These are phyloP conservation scores for Oryzias dopingdopingensis DNA, from an alignment of 2,797 vertebrate species.

Conservation along the genomic window DNA sequence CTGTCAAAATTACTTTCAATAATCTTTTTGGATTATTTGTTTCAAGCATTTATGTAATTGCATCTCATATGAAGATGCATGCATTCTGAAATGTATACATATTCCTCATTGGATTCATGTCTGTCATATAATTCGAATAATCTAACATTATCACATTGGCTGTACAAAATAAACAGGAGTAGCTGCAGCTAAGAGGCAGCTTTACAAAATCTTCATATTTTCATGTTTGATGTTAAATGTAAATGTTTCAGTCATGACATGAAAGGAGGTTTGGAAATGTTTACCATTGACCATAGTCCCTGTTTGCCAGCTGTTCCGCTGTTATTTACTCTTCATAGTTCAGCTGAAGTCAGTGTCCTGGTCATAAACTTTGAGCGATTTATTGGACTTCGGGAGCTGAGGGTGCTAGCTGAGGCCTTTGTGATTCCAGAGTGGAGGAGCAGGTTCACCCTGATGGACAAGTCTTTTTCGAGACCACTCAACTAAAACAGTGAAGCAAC, in stretches of 20 bases:
- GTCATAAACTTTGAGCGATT: conserved; percentile 14
- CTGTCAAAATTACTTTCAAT: too few species aligned
- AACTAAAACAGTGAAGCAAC: too few species aligned
- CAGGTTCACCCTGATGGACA: neutral
- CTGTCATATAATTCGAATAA: too few species aligned
- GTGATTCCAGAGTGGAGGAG: neutral
- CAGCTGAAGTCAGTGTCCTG: neutral
- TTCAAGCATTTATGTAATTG: too few species aligned
- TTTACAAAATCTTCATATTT: too few species aligned
- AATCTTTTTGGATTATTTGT: too few species aligned
- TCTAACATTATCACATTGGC: too few species aligned
- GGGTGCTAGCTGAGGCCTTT: neutral
- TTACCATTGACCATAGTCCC: neutral
- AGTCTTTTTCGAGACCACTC: neutral
- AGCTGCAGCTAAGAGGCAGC: too few species aligned
- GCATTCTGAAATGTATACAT: too few species aligned
- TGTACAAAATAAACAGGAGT: too few species aligned
- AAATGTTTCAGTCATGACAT: neutral
- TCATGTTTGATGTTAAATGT: neutral
- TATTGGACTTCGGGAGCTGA: neutral
- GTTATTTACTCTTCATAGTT: conserved; percentile 5
- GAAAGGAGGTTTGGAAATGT: neutral
- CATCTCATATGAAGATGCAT: too few species aligned
- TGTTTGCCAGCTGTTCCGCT: conserved; percentile 2
- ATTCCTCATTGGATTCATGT: too few species aligned